Evolutionary conservation across 2,797 vertebrate genomes (phyloP).

Genomic region (Crocodylus rhombifer): DNA sequence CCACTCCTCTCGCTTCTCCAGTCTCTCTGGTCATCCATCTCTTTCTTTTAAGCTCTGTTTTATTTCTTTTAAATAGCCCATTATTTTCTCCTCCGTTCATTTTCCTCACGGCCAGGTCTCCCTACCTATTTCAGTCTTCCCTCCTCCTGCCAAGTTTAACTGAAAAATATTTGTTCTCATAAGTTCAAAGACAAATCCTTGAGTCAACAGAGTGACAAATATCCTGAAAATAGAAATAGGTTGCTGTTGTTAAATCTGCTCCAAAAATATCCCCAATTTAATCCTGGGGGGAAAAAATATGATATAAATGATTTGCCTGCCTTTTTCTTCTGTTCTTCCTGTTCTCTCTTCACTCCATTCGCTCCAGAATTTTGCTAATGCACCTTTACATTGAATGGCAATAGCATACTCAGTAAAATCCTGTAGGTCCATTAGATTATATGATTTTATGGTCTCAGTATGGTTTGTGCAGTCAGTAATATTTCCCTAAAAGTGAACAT

Average conservation of each 20-base stretch:
- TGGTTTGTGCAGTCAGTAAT: not conserved
- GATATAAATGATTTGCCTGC: constrained; percentile 27
- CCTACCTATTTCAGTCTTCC: not conserved
- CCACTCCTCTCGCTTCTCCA: not conserved
- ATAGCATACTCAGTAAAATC: constrained; percentile 75
- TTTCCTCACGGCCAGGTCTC: not conserved
- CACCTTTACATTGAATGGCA: constrained; percentile 50
- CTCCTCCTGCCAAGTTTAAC: not conserved
- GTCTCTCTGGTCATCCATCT: not conserved
- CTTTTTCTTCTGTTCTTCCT: constrained; percentile 73
- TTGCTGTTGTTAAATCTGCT: not conserved
- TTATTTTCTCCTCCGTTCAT: not conserved
- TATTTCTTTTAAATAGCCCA: not conserved
- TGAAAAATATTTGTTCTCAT: not conserved
- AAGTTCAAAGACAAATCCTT: not conserved
- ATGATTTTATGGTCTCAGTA: accelerated
- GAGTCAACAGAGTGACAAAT: not conserved
- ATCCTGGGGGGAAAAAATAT: not conserved
- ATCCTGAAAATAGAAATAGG: not conserved
- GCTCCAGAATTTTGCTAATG: constrained; percentile 77
- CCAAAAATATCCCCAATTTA: not conserved
- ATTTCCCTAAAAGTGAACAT: constrained; percentile 41
- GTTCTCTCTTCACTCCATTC: constrained; percentile 75
- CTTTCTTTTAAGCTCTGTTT: not conserved
- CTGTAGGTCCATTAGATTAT: constrained; percentile 72